These are phyloP conservation scores for Pristionchus arcanus DNA, from an alignment of 2,888 invertebrate species.

Conservation along the genomic window DNA sequence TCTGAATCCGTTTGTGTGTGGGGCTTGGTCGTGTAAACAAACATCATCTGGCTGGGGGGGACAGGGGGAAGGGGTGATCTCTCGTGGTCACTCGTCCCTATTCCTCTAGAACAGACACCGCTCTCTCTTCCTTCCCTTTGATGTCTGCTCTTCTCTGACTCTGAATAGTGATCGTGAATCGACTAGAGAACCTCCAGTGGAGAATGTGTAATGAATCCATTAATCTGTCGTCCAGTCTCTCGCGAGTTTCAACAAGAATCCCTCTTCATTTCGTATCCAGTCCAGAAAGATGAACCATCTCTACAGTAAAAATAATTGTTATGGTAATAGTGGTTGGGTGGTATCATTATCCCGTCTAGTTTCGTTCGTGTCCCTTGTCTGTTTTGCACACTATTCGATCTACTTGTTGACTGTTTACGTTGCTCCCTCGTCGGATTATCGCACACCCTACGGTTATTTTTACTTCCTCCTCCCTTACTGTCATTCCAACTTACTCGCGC, in stretches of 20 bases:
- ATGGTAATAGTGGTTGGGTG: neutral
- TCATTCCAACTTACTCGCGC: neutral
- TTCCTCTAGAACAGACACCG: neutral
- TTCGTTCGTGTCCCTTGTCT: neutral
- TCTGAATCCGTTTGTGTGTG: neutral
- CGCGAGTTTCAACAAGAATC: neutral
- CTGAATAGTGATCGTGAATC: neutral
- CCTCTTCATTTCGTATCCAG: neutral
- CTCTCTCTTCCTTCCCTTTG: constrained; percentile 9
- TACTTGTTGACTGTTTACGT: neutral
- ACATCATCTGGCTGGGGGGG: constrained; percentile 12
- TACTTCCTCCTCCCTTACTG: neutral
- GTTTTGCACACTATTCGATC: neutral
- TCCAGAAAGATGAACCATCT: neutral
- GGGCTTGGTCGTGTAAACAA: constrained; percentile 37
- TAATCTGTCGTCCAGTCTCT: neutral
- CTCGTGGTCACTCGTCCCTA: constrained; percentile 17
- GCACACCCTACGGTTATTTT: neutral
- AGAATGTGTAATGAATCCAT: neutral
- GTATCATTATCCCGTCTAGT: neutral
- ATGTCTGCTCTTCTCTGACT: constrained; percentile 18
- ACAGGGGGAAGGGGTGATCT: neutral
- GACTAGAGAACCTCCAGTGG: neutral
- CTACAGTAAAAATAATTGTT: neutral
- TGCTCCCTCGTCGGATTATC: neutral